Percentiles rank a stretch among this genome's conserved stretches.
Evolutionary conservation across 2,797 vertebrate genomes (phyloP).

Genomic region (Prionace glauca): DNA sequence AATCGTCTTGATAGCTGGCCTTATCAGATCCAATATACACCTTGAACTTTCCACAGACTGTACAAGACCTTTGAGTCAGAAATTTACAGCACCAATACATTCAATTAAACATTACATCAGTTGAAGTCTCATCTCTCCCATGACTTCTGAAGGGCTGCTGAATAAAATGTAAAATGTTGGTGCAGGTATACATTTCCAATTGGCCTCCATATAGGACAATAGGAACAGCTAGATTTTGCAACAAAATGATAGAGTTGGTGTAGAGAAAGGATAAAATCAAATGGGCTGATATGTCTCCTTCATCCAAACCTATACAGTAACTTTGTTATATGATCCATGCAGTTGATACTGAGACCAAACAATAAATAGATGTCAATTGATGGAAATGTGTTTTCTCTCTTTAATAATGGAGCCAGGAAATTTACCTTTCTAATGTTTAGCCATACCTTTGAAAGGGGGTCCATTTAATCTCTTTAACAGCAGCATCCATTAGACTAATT

Average conservation of each 20-base stretch:
- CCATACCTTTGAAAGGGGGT: neutral
- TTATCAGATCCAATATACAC: neutral
- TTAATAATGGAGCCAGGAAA: neutral
- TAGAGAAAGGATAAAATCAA: neutral
- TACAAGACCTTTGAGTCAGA: neutral
- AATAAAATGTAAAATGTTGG: neutral
- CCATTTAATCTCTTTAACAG: neutral
- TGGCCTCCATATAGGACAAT: neutral
- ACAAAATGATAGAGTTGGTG: neutral
- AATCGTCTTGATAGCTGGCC: neutral
- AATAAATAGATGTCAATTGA: neutral
- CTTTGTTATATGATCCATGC: neutral
- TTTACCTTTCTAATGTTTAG: neutral
- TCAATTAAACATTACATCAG: neutral
- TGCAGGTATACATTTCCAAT: neutral
- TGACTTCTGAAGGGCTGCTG: neutral
- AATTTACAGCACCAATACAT: neutral
- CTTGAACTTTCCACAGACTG: neutral
- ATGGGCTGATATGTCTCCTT: neutral
- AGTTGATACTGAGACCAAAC: neutral
- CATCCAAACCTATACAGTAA: neutral
- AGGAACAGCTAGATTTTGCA: neutral
- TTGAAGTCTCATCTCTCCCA: neutral
- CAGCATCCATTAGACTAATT: neutral
- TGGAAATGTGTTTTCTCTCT: neutral